Evolutionary conservation across 2,797 vertebrate genomes (phyloP), one percentile per base, ranked within the genome.

Genomic region (Spea hammondii): DNA sequence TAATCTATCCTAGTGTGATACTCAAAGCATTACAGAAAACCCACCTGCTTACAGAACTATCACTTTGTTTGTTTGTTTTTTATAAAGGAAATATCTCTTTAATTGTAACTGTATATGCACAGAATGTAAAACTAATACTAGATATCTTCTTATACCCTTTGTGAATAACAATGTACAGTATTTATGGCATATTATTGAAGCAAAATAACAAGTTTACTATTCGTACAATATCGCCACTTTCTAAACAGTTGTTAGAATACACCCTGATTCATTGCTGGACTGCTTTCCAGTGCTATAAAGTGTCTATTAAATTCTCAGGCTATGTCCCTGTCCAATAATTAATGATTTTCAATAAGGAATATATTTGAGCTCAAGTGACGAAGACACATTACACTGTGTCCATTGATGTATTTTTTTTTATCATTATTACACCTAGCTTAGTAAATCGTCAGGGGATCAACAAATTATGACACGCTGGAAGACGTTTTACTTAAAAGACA

Each of bases 391-490:
- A 11, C 48, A 32, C 55, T 32, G 13, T 62, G 55, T 71, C 53
- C 49, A 11, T 51, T 12, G 59, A 14, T 6, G 13, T 64, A 47
- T 81, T 73, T 32, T 32, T 32, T 32, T 32, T 32, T 32, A 32
- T 32, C 2, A 32, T 32, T 81, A 77, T 77, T 53, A 49, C 54
- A 8, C 64, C n/a, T 9, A 65, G 64, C 60, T 62, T 44, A 72
- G 48, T 77, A 81, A 72, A 72, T 77, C 68, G 49, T 70, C 70
- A 73, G 44, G 53, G 44, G 49, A 65, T 69, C 70, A 73, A 73
- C 70, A 77, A 72, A 77, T 81, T 73, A 81, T 53, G 51, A 71
- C 65, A n/a, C 17, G 62, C 55, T 72, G 59, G 48, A 60, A 76
- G 66, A 14, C 8, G 64, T 55, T 71, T 51, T 57, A 71, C 66